Conservation (phyloP, 2,888 invertebrate genomes). For the Noctua fimbriata region DNA sequence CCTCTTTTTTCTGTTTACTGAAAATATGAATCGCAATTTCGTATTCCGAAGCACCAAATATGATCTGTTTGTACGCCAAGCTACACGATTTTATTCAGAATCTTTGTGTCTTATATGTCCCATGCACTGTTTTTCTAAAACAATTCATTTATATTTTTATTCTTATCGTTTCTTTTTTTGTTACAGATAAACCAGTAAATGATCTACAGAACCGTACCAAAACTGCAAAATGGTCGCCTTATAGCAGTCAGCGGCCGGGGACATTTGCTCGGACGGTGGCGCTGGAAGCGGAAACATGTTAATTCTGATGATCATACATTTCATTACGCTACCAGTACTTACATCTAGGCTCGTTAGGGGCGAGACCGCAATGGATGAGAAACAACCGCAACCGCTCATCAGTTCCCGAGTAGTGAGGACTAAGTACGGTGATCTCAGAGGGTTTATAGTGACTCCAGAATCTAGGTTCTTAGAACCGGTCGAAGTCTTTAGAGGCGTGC, state of each 20-base stretch:
- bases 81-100: neutral
- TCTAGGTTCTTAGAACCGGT: conserved; percentile 96
- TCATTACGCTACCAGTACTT: conserved; percentile 88
- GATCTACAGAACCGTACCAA: conserved; percentile 72
- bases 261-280: conserved; percentile 81
- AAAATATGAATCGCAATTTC: neutral
- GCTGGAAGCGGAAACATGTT: conserved; percentile 86
- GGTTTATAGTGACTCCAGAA: conserved; percentile 95
- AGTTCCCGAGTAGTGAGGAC: conserved; percentile 96
- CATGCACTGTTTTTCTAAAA: neutral
- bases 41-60: neutral
- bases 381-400: conserved; percentile 88
- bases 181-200: conserved; percentile 86
- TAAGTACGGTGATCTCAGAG: conserved; percentile 96
- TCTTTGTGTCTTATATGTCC: neutral
- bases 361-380: conserved; percentile 89
- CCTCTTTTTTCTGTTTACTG: neutral
- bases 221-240: conserved; percentile 85
- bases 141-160: neutral
- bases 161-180: conserved; percentile 67
- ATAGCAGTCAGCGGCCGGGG: conserved; percentile 82
- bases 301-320: conserved; percentile 84
- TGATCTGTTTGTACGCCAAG: neutral
- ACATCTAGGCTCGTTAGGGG: conserved; percentile 86
- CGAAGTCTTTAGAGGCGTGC: conserved; percentile 97